Evolutionary conservation across 2,113 vertebrate genomes (phyloP), one percentile per base, ranked within the genome.

Genomic region (Scomber colias): DNA sequence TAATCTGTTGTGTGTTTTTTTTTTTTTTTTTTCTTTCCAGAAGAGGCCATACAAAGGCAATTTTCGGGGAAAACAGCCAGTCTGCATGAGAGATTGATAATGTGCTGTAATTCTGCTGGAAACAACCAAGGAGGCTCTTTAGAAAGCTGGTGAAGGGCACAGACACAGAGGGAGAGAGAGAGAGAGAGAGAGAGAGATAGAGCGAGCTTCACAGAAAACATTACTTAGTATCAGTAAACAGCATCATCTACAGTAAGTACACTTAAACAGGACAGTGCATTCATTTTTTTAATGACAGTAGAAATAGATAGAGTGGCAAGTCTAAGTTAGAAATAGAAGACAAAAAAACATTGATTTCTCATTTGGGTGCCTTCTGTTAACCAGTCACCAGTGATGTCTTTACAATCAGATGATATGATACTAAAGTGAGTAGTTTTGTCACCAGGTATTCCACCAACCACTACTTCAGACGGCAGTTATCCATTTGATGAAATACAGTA

Each of bases 401-500:
- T 40, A 40, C 7, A 40, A 40, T 40, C 35, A 40, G 9, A 7
- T 40, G 35, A 40, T 10, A 7, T 8, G 35, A 40, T 40, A 40
- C 35, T 7, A 2, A 40, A 40, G 35, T 40, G 35, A 40, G 8
- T 51, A 56, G 9, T 49, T 5, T 16, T 15, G 57, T 17, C 7
- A 10, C 3, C 5, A 7, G n/a, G 21, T 21, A 62, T n/a, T 63
- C 7, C 19, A 16, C 24, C 55, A 3, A 27, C 50, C 54, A 21
- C 3, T 54, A 24, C n/a, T 35, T 45, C 55, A 14, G 21, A 40
- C n/a, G 2, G 24, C 16, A 16, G 21, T 63, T 62, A 46, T 62
- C 35, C 17, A 21, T 30, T 82, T 74, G 27, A 53, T 68, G 45
- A 81, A 72, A 61, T 61, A 77, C 48, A 84, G 63, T 60, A 54